phyloP scores from a whole-genome alignment of 1,140 invertebrate species.

The Zaprionus africanus region DNA sequence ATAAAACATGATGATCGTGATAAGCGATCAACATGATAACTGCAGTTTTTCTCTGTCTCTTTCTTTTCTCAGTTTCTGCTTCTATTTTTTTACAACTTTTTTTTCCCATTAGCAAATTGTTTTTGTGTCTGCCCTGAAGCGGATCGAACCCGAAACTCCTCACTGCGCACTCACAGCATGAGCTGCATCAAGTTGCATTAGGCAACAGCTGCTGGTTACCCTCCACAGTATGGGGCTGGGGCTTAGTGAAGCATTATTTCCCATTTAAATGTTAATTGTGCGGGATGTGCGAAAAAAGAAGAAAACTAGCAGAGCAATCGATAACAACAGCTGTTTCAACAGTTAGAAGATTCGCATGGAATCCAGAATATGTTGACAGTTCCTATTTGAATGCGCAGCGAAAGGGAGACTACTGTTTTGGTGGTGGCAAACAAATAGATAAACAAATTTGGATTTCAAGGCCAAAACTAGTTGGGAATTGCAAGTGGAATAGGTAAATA shows the following conservation, averaged over 20 bases:
- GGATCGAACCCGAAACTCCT: not conserved
- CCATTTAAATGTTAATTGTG: conserved; percentile 16
- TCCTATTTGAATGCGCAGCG: not conserved
- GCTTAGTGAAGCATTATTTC: not conserved
- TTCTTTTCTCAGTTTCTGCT: not conserved
- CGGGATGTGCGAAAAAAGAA: not conserved
- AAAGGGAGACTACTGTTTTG: not conserved
- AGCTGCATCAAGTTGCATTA: conserved; percentile 6
- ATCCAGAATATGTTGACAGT: conserved; percentile 7
- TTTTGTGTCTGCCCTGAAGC: conserved; percentile 8
- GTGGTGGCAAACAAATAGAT: not conserved
- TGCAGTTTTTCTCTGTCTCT: not conserved
- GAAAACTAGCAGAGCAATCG: not conserved
- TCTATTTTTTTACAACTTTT: conserved; percentile 6
- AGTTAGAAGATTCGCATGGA: conserved; percentile 24
- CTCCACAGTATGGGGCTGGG: not conserved
- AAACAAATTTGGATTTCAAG: not conserved
- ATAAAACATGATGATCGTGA: conserved; percentile 29
- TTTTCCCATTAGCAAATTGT: conserved; percentile 26
- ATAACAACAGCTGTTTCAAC: conserved; percentile 24
- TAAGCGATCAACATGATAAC: conserved; percentile 15
- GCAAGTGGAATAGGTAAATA: not conserved
- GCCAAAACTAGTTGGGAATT: not conserved
- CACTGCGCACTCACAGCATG: not conserved
- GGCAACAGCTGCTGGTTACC: not conserved